These are phyloP conservation scores for Lasioglossum calceatum DNA, from an alignment of 2,888 invertebrate species.

Conservation along the genomic window DNA sequence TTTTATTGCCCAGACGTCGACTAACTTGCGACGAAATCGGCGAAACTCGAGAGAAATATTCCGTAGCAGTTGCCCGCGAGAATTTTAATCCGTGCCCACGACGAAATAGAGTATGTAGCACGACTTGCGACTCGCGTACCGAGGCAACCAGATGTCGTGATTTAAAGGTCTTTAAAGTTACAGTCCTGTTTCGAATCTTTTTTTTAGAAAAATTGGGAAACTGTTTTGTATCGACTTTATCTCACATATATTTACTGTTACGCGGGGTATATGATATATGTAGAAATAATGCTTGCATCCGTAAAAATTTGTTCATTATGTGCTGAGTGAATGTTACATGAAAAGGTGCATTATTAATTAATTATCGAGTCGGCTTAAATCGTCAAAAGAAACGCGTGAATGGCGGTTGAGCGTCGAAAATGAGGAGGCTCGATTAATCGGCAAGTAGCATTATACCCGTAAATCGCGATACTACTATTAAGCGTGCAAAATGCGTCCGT, in stretches of 20 bases:
- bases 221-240: neutral
- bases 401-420: neutral
- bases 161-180: neutral
- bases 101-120: neutral
- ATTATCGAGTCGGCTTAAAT: neutral
- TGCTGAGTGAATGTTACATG: neutral
- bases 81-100: neutral
- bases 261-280: neutral
- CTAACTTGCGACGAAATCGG: constrained; percentile 17
- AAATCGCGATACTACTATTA: constrained; percentile 62
- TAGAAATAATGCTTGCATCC: too few relatives aligned
- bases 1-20: neutral
- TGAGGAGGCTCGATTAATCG: constrained; percentile 19
- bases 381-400: neutral
- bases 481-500: constrained; percentile 46
- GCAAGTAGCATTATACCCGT: constrained; percentile 14
- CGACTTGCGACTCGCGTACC: neutral
- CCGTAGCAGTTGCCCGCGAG: neutral
- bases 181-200: neutral
- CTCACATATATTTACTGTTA: neutral
- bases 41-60: neutral
- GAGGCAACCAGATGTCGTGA: neutral
- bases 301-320: neutral
- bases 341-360: neutral
- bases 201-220: neutral